Base-by-base conservation (phyloP, 2,888 invertebrate species). In the Andrena haemorrhoa region DNA sequence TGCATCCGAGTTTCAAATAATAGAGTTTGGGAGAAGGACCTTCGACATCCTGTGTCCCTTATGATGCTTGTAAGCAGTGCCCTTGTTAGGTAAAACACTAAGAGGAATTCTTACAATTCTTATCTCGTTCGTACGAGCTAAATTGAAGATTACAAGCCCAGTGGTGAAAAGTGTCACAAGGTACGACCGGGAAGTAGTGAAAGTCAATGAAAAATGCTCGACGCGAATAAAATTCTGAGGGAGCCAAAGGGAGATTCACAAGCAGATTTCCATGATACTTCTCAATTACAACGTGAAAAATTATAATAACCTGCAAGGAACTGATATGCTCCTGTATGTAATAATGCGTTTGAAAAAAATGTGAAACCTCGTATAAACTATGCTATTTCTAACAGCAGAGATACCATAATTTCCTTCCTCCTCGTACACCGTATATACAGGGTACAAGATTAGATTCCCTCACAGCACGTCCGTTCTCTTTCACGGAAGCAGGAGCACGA, bases 361-460 rank as follows among this genome's bases (percentile, higher is more conserved):
- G 2, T 29, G 16, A 26, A 58, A 26, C 26, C 5, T 31, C n/a
- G 7, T 7, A 2, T 26, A 41, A 63, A 16, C 23, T 23, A 16
- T 6, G 63, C n/a, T 61, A 60, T 29, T 23, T 23, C 31, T 29
- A 69, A 74, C 64, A 69, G 58, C 65, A 26, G 20, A 51, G 68
- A 68, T 47, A 58, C 20, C 10, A 47, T 41, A 78, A 82, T 70
- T 49, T 31, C 51, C 66, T 65, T 49, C 31, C 31, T 41, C 41
- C 65, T 26, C 56, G 7, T 58, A 12, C 7, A 12, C 31, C 26
- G 68, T 5, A 26, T 29, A 47, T 47, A 26, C 26, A 12, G 41
- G 23, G 12, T 20, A 51, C 64, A 23, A 71, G 73, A 83, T 82
- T 82, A 85, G 73, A 58, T 85, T 85, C 56, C 58, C 51, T 8